These are phyloP conservation scores for Podargus strigoides DNA, from an alignment of 2,797 vertebrate genomes.

Conservation along the genomic window DNA sequence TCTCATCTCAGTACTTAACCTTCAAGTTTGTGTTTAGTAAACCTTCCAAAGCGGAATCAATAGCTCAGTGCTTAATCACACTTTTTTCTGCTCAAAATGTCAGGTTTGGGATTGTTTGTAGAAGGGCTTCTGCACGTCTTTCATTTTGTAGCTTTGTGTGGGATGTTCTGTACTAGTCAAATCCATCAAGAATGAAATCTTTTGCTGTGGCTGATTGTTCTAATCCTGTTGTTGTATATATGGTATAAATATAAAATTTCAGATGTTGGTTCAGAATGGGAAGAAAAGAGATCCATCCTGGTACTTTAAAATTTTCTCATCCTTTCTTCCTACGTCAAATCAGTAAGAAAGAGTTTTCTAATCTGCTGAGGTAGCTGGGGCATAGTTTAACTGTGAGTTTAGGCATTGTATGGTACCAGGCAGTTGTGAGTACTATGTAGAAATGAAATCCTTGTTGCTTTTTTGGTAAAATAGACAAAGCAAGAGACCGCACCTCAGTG, in stretches of 20 bases:
- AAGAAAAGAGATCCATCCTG: neutral
- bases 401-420: neutral
- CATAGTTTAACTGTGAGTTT: neutral
- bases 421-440: neutral
- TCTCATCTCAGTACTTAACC: slow-evolving; percentile 31
- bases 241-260: neutral
- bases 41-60: slow-evolving; percentile 43
- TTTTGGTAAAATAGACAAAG: neutral
- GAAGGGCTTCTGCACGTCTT: slow-evolving; percentile 31
- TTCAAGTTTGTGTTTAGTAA: slow-evolving; percentile 55
- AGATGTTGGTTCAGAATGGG: neutral
- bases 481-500: neutral
- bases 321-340: neutral
- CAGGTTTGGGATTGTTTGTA: slow-evolving; percentile 51
- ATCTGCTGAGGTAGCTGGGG: neutral
- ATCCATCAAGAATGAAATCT: slow-evolving; percentile 7
- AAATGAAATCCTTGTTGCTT: neutral
- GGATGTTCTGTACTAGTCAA: neutral
- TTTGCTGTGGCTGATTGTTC: neutral
- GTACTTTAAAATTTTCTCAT: neutral
- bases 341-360: neutral
- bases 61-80: slow-evolving; percentile 38
- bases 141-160: neutral
- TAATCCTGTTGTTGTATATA: neutral
- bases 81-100: slow-evolving; percentile 51